Percentiles rank a stretch among this genome's conserved stretches.
These are phyloP conservation scores for Eumacrocentrus americanus DNA, from an alignment of 2,888 invertebrate species.

Conservation along the genomic window DNA sequence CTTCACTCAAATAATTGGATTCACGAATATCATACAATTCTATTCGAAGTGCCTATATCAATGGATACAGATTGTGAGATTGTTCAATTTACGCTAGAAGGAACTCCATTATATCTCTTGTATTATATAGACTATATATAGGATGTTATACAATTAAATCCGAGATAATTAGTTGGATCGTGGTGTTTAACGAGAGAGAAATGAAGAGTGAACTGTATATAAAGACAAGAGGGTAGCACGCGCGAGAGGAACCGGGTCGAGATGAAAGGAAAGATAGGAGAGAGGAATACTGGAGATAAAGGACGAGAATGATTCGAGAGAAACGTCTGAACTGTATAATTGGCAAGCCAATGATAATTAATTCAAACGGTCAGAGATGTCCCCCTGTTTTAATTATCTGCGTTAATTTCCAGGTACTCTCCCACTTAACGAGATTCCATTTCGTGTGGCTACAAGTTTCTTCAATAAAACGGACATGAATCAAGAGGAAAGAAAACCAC, in stretches of 20 bases:
- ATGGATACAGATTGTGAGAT: too few species aligned
- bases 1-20: background rate
- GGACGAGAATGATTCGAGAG: background rate
- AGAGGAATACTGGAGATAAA: background rate
- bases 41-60: too few species aligned
- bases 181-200: background rate
- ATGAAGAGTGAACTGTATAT: slow-evolving; percentile 3
- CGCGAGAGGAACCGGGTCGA: background rate
- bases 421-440: background rate
- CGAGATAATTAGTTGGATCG: slow-evolving; percentile 3
- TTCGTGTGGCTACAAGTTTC: background rate
- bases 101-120: background rate
- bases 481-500: too few species aligned
- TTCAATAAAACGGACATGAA: too few species aligned
- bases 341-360: slow-evolving; percentile 8
- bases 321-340: slow-evolving; percentile 5
- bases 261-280: background rate
- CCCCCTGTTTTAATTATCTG: slow-evolving; percentile 10
- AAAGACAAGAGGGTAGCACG: background rate
- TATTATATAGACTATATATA: background rate
- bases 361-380: slow-evolving; percentile 8
- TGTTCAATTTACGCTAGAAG: background rate
- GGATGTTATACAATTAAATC: background rate
- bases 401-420: background rate
- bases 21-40: too few species aligned